Evolutionary conservation across 2,113 vertebrate genomes (phyloP).

Genomic region (Pachypanchax playfairii): DNA sequence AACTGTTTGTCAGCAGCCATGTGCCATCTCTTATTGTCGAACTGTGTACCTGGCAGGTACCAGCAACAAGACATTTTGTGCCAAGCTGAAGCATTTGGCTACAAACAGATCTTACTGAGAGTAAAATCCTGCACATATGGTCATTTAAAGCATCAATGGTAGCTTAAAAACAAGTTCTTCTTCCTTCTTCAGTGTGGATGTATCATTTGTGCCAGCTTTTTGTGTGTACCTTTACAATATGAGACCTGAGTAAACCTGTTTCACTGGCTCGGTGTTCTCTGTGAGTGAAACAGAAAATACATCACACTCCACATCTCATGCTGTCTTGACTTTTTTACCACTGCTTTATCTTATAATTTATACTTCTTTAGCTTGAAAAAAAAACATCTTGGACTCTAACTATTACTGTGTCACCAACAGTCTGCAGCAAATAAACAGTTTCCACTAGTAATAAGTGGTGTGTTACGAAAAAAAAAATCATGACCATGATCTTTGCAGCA

Average conservation of each 20-base stretch:
- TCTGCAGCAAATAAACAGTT: too few relatives aligned
- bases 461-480: background rate
- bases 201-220: conserved; percentile 44
- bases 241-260: conserved; percentile 38
- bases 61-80: conserved; percentile 39
- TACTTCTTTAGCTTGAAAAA: conserved; percentile 19
- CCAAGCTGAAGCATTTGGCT: conserved; percentile 35
- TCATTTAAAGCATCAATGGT: conserved; percentile 27
- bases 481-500: background rate
- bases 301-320: background rate
- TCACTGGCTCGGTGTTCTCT: conserved; percentile 25
- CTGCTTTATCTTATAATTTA: conserved; percentile 20
- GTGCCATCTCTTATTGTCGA: conserved; percentile 58
- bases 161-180: conserved; percentile 27
- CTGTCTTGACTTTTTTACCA: conserved; percentile 22
- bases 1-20: conserved; percentile 47
- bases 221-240: conserved; percentile 32
- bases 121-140: conserved; percentile 59
- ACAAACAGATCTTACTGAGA: conserved; percentile 36
- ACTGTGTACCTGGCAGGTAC: conserved; percentile 66
- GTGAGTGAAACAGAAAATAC: conserved; percentile 32
- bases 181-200: conserved; percentile 50
- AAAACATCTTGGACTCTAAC: too few relatives aligned
- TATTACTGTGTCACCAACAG: too few relatives aligned
- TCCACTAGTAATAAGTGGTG: background rate